phyloP scores from a whole-genome alignment of 2,797 vertebrate genomes.

The Sarcophilus harrisii region DNA sequence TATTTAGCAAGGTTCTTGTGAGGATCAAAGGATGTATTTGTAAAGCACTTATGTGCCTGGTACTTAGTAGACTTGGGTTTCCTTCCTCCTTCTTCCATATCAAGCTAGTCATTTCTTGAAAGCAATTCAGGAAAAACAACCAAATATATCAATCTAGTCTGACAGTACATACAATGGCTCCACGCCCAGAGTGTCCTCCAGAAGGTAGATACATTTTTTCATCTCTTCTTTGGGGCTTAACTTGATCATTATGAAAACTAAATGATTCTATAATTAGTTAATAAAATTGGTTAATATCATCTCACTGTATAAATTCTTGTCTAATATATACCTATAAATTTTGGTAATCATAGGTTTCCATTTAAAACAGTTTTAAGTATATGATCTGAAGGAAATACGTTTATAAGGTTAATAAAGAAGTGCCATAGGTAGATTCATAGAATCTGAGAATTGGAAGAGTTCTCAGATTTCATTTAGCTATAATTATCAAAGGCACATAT shows the following conservation, averaged over 20 bases:
- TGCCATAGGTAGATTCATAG: neutral
- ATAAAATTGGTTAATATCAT: neutral
- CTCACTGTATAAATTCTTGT: conserved; percentile 53
- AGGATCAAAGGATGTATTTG: neutral
- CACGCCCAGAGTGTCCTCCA: neutral
- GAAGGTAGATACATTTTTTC: neutral
- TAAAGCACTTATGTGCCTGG: neutral
- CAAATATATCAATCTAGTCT: neutral
- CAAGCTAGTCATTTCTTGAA: neutral
- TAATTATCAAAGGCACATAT: neutral
- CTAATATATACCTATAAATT: conserved; percentile 11
- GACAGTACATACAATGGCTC: neutral
- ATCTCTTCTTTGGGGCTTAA: neutral
- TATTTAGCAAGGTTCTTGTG: neutral
- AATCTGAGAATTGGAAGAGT: neutral
- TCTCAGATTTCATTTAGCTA: neutral
- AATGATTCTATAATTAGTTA: neutral
- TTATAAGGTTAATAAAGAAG: neutral
- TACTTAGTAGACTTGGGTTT: neutral
- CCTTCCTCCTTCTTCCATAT: neutral
- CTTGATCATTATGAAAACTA: neutral
- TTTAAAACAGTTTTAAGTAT: conserved; percentile 12
- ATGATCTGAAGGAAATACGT: neutral
- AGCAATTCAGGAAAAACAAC: neutral
- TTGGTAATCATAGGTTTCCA: neutral